A percentile compares a stretch with the other conserved stretches of the same genome.
These are phyloP conservation scores for Sinopyrophorus schimmeli DNA, from an alignment of 2,888 invertebrate species.

Conservation along the genomic window DNA sequence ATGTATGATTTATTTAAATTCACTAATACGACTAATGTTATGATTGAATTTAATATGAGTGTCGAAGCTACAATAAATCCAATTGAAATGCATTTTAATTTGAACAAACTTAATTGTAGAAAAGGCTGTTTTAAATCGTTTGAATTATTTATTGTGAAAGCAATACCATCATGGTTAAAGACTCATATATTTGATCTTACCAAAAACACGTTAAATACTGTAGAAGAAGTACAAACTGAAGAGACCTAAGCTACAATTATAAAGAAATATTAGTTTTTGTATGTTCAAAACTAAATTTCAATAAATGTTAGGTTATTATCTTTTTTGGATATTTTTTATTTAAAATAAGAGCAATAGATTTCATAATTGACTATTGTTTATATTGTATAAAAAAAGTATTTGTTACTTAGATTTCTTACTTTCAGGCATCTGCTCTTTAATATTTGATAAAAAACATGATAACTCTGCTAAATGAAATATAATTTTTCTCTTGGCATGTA, in stretches of 20 bases:
- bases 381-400: too few species aligned
- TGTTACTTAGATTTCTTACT: too few species aligned
- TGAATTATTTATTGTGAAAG: conserved; percentile 40
- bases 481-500: too few species aligned
- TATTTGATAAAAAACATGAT: too few species aligned
- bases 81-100: conserved; percentile 38
- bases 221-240: neutral
- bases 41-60: conserved; percentile 47
- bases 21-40: conserved; percentile 29
- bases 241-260: neutral
- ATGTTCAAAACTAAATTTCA: too few species aligned
- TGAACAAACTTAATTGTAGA: conserved; percentile 43
- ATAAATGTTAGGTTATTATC: too few species aligned
- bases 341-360: too few species aligned
- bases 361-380: too few species aligned
- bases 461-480: too few species aligned
- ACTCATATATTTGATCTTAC: conserved; percentile 38
- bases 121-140: conserved; percentile 47
- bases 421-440: too few species aligned
- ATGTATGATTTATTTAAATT: conserved; percentile 39
- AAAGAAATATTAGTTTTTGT: too few species aligned
- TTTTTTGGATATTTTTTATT: too few species aligned
- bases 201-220: neutral
- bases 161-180: conserved; percentile 46
- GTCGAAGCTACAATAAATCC: conserved; percentile 43